These are phyloP conservation scores for Tonatia bakeri DNA, from an alignment of 2,113 vertebrate genomes.

Conservation along the genomic window DNA sequence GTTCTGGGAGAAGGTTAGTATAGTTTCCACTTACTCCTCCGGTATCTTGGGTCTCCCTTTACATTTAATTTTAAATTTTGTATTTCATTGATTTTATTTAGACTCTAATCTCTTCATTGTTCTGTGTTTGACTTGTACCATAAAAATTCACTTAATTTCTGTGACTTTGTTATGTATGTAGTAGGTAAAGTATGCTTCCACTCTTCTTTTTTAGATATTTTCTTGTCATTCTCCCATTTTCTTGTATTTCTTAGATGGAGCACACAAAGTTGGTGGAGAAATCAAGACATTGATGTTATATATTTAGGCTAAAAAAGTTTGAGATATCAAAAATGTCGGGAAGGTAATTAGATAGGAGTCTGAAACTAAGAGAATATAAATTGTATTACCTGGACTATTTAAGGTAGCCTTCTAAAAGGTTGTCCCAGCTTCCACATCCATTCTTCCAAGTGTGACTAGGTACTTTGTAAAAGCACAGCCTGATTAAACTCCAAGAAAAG, in stretches of 20 bases:
- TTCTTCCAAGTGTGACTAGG: not conserved
- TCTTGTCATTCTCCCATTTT: not conserved
- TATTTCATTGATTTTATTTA: not conserved
- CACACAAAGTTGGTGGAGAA: not conserved
- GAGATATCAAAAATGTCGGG: not conserved
- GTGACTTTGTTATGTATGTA: not conserved
- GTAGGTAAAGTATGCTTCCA: not conserved
- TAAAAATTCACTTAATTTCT: not conserved
- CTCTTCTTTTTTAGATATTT: not conserved
- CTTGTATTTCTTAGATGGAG: not conserved
- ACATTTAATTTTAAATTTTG: not conserved
- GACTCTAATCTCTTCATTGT: not conserved
- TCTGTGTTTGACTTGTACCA: not conserved
- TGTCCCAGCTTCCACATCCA: not conserved
- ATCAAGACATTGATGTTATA: not conserved
- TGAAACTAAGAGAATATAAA: constrained; percentile 9
- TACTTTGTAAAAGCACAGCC: not conserved
- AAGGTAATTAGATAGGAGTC: not conserved
- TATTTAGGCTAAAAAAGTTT: not conserved
- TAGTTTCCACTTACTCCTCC: no score
- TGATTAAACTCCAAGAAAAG: not conserved
- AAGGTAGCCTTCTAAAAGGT: not conserved
- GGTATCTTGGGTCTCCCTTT: no score
- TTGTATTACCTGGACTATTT: not conserved
- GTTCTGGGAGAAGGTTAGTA: no score